Conservation (phyloP, 2,113 vertebrate genomes). For the Tragelaphus scriptus region DNA sequence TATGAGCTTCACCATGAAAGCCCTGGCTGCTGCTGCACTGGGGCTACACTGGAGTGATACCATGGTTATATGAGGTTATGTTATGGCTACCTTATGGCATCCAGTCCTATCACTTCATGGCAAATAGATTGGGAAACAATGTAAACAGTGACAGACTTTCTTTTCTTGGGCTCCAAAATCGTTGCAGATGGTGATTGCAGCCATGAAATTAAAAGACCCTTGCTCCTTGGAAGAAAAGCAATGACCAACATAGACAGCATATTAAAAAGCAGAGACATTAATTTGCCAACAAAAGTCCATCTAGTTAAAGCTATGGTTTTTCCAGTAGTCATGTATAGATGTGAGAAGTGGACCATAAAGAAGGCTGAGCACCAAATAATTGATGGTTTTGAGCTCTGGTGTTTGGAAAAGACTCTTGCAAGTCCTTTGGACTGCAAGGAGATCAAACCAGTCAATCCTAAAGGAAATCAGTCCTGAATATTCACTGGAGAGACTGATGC, state of each 20-base stretch:
- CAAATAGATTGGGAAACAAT: background rate
- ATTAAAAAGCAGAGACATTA: background rate
- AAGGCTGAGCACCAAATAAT: background rate
- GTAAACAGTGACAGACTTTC: background rate
- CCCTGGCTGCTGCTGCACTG: background rate
- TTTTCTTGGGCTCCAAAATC: background rate
- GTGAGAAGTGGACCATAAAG: background rate
- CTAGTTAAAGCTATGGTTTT: background rate
- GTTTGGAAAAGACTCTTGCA: background rate
- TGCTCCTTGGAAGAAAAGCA: background rate
- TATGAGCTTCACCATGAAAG: background rate
- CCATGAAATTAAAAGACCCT: background rate
- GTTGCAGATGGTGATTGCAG: background rate
- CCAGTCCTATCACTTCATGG: background rate
- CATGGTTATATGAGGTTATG: background rate
- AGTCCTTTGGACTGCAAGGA: background rate
- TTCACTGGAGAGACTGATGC: background rate
- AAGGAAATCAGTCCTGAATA: background rate
- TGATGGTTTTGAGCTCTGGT: background rate
- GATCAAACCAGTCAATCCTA: background rate
- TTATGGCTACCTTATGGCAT: background rate
- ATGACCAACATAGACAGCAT: background rate
- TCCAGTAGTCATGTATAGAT: background rate
- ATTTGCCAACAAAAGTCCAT: background rate
- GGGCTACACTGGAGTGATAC: background rate